A percentile compares a stretch with the other conserved stretches of the same genome.
phyloP scores from a whole-genome alignment of 1,140 invertebrate species.

The Trinorchestia longiramus region DNA sequence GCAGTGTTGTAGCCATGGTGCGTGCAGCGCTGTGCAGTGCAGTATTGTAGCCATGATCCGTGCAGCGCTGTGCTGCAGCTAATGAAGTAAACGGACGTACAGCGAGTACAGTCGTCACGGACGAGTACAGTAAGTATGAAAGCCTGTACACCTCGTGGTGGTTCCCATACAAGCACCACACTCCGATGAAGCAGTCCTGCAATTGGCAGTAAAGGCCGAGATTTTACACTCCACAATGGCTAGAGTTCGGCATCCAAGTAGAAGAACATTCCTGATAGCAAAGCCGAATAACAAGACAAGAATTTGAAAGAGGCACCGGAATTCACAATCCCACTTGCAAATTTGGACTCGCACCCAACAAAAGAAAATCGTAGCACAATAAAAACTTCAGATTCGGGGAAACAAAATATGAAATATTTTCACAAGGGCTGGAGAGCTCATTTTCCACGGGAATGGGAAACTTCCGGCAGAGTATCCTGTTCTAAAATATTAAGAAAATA shows the following conservation, averaged over 20 bases:
- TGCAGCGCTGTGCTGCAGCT: background rate
- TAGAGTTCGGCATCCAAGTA: background rate
- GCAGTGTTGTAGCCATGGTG: no score
- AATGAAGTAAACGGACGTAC: background rate
- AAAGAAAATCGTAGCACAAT: slow-evolving; percentile 19
- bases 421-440: background rate
- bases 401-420: background rate
- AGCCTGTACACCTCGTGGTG: background rate
- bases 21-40: background rate
- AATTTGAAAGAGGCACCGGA: background rate
- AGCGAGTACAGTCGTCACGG: background rate
- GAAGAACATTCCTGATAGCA: background rate
- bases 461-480: background rate
- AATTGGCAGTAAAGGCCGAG: background rate
- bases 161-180: background rate
- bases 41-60: background rate
- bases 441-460: background rate
- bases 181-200: background rate
- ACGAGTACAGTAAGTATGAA: background rate
- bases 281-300: background rate
- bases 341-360: background rate
- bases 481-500: background rate
- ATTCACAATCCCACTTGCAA: slow-evolving; percentile 31
- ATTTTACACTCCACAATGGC: background rate
- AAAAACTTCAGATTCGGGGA: background rate